Conservation (phyloP, 2,888 invertebrate species). For the Chrysolina haemoptera region DNA sequence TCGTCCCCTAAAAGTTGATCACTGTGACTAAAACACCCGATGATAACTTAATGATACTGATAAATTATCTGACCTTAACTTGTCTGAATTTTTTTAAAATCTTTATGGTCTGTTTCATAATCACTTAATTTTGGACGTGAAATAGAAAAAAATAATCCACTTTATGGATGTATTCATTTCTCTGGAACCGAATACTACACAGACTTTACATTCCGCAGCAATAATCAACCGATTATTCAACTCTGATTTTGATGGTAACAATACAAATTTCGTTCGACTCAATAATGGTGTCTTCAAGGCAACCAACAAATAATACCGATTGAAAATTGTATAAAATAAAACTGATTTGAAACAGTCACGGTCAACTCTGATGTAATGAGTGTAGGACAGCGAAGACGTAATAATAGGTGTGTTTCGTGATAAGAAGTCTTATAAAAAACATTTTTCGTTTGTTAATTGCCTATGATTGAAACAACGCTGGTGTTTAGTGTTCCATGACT, state of each 20-base stretch:
- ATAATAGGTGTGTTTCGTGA: slow-evolving; percentile 6
- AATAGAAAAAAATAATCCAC: no score
- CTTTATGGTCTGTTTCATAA: no score
- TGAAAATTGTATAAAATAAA: background rate
- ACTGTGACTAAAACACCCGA: no score
- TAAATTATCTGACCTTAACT: no score
- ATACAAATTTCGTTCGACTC: background rate
- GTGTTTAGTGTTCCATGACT: slow-evolving; percentile 1
- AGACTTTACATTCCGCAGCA: no score
- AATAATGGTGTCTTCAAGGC: background rate
- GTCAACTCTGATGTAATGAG: slow-evolving; percentile 4
- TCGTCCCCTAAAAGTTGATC: no score
- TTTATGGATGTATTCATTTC: no score
- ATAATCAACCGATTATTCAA: background rate
- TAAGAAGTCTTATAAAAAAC: background rate
- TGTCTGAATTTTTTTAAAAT: no score
- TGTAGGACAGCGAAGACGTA: slow-evolving; percentile 6
- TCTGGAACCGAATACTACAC: no score
- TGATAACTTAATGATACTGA: no score
- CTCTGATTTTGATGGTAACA: background rate
- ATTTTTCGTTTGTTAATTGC: slow-evolving; percentile 3
- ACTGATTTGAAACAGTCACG: slow-evolving; percentile 15
- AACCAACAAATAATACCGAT: background rate
- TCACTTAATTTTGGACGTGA: no score
- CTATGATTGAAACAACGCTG: background rate